Conservation (phyloP, 2,888 invertebrate species). For the Athalia rosae region DNA sequence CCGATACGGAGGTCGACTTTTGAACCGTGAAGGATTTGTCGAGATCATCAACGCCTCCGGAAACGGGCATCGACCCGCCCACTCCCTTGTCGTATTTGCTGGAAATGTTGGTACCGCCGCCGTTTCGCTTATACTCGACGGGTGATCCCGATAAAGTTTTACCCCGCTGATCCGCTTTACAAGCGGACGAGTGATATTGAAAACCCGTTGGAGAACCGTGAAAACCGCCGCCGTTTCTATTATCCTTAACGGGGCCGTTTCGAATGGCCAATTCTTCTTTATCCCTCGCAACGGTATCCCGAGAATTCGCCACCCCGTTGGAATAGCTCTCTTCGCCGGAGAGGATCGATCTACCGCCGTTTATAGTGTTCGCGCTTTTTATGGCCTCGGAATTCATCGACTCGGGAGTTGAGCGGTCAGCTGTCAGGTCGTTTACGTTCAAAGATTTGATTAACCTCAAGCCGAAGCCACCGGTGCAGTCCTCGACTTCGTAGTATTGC, state of each 20-base stretch:
- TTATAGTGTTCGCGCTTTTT: slow-evolving; percentile 29
- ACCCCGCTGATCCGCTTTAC: slow-evolving; percentile 34
- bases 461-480: slow-evolving; percentile 52
- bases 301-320: slow-evolving; percentile 20
- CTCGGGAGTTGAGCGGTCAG: background rate
- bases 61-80: background rate
- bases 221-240: slow-evolving; percentile 30
- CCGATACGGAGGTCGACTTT: background rate
- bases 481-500: slow-evolving; percentile 56
- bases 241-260: slow-evolving; percentile 41
- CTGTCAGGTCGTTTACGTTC: slow-evolving; percentile 32
- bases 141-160: slow-evolving; percentile 20
- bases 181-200: slow-evolving; percentile 41
- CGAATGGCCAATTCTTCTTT: slow-evolving; percentile 44
- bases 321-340: too few species aligned
- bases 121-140: too few species aligned
- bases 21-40: slow-evolving; percentile 1
- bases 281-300: slow-evolving; percentile 13
- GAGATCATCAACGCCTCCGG: background rate
- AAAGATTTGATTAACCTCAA: slow-evolving; percentile 50
- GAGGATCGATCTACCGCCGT: slow-evolving; percentile 12
- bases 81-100: background rate
- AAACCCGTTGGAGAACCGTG: slow-evolving; percentile 31
- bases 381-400: background rate
- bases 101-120: too few species aligned